phyloP scores from a whole-genome alignment of 1,140 invertebrate genomes.

The Atta texana region DNA sequence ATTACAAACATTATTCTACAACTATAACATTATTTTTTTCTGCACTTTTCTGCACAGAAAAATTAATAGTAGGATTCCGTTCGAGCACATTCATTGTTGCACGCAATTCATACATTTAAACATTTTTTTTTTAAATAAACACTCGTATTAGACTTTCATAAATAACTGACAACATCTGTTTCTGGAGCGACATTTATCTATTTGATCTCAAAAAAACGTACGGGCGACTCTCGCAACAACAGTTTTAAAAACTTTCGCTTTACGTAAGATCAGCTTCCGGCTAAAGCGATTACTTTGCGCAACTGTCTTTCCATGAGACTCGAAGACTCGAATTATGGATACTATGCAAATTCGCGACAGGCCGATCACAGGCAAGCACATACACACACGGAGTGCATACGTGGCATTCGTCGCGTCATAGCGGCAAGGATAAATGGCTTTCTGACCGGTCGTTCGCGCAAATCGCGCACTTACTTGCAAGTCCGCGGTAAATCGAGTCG shows the following conservation, averaged over 20 bases:
- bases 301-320: neutral
- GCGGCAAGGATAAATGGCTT: conserved; percentile 21
- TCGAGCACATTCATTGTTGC: neutral
- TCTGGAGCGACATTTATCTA: conserved; percentile 27
- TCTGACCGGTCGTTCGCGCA: conserved; percentile 39
- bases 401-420: too few species aligned
- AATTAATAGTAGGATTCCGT: neutral
- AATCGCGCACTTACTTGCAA: conserved; percentile 27
- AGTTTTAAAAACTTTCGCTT: conserved; percentile 28
- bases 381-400: neutral
- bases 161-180: neutral
- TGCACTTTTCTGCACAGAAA: neutral
- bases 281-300: conserved; percentile 20
- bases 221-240: conserved; percentile 10
- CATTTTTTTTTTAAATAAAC: neutral
- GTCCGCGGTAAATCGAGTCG: conserved; percentile 17
- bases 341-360: conserved; percentile 31
- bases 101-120: neutral
- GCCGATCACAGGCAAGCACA: neutral
- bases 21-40: neutral
- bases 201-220: conserved; percentile 7
- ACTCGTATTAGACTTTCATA: neutral
- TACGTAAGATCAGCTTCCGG: conserved; percentile 45
- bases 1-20: too few species aligned
- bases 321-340: conserved; percentile 22